Percentiles rank a stretch among this genome's conserved stretches.
Conservation (phyloP, 2,797 vertebrate genomes). For the Aplochiton taeniatus region DNA sequence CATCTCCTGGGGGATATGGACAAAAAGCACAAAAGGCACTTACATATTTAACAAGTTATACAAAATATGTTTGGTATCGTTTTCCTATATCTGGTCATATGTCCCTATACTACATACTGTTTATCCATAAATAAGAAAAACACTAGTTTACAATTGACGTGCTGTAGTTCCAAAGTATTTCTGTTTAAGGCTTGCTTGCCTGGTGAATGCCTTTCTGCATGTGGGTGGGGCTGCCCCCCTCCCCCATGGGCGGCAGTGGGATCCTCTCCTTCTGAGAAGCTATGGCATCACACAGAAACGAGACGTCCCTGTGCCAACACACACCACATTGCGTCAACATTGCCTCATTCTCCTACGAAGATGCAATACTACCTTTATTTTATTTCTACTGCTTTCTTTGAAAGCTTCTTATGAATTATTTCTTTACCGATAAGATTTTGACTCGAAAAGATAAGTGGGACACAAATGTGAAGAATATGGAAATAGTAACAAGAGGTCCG, state of each 20-base stretch:
- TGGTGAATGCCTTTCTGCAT: conserved; percentile 31
- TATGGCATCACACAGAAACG: conserved; percentile 81
- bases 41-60: background rate
- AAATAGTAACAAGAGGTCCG: too few relatives aligned
- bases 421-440: too few relatives aligned
- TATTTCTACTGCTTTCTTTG: background rate
- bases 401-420: too few relatives aligned
- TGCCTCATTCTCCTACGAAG: too few relatives aligned
- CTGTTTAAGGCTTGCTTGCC: conserved; percentile 37
- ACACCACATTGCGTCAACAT: background rate
- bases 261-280: conserved; percentile 54
- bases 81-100: too few relatives aligned
- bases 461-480: too few relatives aligned
- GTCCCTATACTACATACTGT: too few relatives aligned
- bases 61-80: too few relatives aligned
- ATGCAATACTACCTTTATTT: background rate
- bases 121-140: background rate
- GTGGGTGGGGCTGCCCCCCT: conserved; percentile 27
- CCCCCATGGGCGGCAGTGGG: conserved; percentile 53
- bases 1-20: conserved; percentile 53
- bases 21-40: conserved; percentile 6
- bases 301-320: conserved; percentile 79
- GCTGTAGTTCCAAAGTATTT: too few relatives aligned
- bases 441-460: too few relatives aligned
- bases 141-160: background rate